phyloP scores from a whole-genome alignment of 2,113 vertebrate genomes.

The Anarrhichthys ocellatus region DNA sequence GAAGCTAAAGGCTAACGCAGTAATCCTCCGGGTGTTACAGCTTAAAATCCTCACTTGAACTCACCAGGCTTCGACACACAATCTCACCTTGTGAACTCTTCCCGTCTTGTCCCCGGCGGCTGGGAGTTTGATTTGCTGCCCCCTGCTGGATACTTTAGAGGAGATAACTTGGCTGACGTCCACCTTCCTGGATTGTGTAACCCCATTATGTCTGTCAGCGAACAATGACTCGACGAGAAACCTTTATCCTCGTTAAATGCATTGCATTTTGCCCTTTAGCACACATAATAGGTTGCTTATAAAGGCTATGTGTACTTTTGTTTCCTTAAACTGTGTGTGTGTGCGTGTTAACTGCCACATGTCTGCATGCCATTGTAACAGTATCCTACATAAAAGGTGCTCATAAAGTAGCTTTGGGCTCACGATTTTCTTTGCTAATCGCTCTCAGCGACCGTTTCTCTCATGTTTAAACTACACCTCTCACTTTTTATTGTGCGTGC shows the following conservation, averaged over 20 bases:
- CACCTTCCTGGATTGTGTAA: constrained; percentile 52
- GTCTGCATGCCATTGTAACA: background rate
- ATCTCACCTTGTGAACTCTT: constrained; percentile 50
- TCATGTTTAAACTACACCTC: background rate
- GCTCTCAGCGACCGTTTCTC: background rate
- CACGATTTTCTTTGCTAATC: background rate
- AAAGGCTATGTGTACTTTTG: background rate
- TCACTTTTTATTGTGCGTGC: background rate
- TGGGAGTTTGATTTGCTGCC: constrained; percentile 51
- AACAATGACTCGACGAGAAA: constrained; percentile 64
- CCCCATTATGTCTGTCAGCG: constrained; percentile 14
- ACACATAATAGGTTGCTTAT: background rate
- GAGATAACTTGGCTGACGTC: background rate
- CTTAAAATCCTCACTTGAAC: constrained; percentile 3
- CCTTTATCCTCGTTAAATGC: background rate
- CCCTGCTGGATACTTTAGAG: constrained; percentile 51
- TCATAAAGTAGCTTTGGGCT: constrained; percentile 16
- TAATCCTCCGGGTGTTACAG: background rate
- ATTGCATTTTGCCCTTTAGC: background rate
- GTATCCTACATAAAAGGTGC: constrained; percentile 11
- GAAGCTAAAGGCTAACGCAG: background rate
- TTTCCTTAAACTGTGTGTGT: background rate
- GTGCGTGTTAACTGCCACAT: background rate
- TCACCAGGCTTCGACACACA: background rate
- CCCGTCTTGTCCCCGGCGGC: background rate